Percentiles rank a stretch among this genome's conserved stretches.
Conservation (phyloP, 2,797 vertebrate species). For the Phrynocephalus vlangalii region DNA sequence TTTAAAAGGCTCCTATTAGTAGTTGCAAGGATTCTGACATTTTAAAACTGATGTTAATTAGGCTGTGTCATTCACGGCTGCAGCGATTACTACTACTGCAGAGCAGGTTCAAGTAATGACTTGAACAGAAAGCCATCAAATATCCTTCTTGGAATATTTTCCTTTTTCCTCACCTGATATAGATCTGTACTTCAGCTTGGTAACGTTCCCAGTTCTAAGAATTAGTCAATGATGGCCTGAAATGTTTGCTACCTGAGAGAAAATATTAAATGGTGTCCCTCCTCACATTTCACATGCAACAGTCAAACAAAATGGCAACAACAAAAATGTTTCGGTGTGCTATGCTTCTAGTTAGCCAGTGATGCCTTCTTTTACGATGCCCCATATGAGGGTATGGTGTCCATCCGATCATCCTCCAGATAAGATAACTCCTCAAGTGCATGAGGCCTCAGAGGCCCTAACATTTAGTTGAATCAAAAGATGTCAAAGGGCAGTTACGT, state of each 20-base stretch:
- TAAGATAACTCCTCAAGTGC: too few species aligned
- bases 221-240: neutral
- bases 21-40: neutral
- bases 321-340: too few species aligned
- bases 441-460: too few species aligned
- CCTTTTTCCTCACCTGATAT: neutral
- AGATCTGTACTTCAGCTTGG: too few species aligned
- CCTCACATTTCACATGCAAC: neutral
- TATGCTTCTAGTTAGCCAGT: too few species aligned
- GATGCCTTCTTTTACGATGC: too few species aligned
- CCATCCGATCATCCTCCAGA: too few species aligned
- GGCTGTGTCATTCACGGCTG: neutral
- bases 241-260: neutral
- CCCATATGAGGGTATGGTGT: too few species aligned
- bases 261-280: neutral
- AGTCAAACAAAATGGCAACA: neutral
- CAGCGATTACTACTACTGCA: neutral
- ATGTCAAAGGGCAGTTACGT: neutral
- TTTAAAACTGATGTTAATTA: neutral
- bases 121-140: neutral
- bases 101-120: neutral
- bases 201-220: neutral
- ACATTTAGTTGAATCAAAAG: too few species aligned
- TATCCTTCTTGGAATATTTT: neutral
- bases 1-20: slow-evolving; percentile 2